Conservation (phyloP, 2,888 invertebrate species). For the Serrognathus titanus region DNA sequence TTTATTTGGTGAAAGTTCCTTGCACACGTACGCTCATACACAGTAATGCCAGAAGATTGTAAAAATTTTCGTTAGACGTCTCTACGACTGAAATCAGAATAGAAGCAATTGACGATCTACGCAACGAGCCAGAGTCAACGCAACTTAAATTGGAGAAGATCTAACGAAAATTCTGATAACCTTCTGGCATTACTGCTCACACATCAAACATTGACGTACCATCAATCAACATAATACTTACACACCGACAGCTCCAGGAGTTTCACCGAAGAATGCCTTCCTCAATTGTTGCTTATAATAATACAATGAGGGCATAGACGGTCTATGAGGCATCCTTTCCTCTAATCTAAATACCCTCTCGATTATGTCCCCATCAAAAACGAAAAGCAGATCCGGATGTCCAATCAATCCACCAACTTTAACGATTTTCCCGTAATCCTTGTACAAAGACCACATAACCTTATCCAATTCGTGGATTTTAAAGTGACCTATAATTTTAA, state of each 20-base stretch:
- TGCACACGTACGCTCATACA: too few relatives aligned
- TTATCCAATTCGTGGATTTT: conserved; percentile 58
- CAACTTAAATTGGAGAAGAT: too few relatives aligned
- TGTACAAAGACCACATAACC: conserved; percentile 57
- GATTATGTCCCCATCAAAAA: conserved; percentile 71
- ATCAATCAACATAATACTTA: conserved; percentile 48
- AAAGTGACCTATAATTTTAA: conserved; percentile 51
- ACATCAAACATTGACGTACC: too few relatives aligned
- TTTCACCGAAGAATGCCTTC: conserved; percentile 67
- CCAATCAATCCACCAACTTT: conserved; percentile 70
- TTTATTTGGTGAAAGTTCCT: too few relatives aligned
- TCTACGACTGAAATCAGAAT: too few relatives aligned
- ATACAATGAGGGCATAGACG: conserved; percentile 69
- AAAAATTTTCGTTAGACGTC: too few relatives aligned
- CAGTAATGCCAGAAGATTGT: too few relatives aligned
- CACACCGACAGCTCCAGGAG: conserved; percentile 73
- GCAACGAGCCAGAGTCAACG: too few relatives aligned
- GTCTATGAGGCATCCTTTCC: conserved; percentile 67
- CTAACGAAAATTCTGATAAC: too few relatives aligned
- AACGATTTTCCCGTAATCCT: conserved; percentile 57
- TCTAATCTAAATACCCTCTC: conserved; percentile 67
- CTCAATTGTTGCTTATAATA: conserved; percentile 69
- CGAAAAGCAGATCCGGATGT: conserved; percentile 72
- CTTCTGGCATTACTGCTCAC: too few relatives aligned
- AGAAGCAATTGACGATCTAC: too few relatives aligned